These are phyloP conservation scores for Xestia sexstrigata DNA, from an alignment of 2,888 invertebrate genomes.

Conservation along the genomic window DNA sequence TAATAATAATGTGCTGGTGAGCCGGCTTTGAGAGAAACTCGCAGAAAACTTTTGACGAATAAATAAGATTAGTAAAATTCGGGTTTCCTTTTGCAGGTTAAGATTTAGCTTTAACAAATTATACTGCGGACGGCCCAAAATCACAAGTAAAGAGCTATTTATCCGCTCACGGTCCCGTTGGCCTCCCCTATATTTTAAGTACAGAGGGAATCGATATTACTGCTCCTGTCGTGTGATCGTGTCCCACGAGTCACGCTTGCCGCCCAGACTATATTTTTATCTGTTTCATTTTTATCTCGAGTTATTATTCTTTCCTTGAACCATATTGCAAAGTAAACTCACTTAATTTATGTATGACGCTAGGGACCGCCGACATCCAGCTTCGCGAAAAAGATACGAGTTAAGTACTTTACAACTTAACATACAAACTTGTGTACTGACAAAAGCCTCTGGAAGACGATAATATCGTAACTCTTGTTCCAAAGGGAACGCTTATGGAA, in stretches of 20 bases:
- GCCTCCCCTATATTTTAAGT: slow-evolving; percentile 63
- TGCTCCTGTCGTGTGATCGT: slow-evolving; percentile 70
- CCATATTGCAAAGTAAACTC: slow-evolving; percentile 63
- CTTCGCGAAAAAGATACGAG: slow-evolving; percentile 62
- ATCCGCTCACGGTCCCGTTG: slow-evolving; percentile 52
- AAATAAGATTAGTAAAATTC: slow-evolving; percentile 23
- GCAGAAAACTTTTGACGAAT: slow-evolving; percentile 14
- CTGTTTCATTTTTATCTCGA: slow-evolving; percentile 64
- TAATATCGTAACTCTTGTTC: slow-evolving; percentile 59
- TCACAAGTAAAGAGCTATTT: slow-evolving; percentile 39
- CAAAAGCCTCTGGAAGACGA: slow-evolving; percentile 57
- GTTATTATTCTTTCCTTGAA: slow-evolving; percentile 63
- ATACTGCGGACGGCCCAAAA: slow-evolving; percentile 17
- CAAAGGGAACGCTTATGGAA: slow-evolving; percentile 54
- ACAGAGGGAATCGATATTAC: slow-evolving; percentile 76
- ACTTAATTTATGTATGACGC: slow-evolving; percentile 64
- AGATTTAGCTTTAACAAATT: slow-evolving; percentile 14
- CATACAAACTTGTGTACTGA: slow-evolving; percentile 63
- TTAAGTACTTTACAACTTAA: slow-evolving; percentile 66
- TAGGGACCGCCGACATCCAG: slow-evolving; percentile 57
- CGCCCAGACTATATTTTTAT: slow-evolving; percentile 63
- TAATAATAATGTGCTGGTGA: slow-evolving; percentile 59
- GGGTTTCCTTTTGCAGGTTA: slow-evolving; percentile 16
- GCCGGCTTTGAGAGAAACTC: slow-evolving; percentile 46
- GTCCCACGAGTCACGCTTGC: slow-evolving; percentile 79